A percentile compares a stretch with the other conserved stretches of the same genome.
phyloP scores from a whole-genome alignment of 2,113 vertebrate genomes.

The Percopsis transmontana region DNA sequence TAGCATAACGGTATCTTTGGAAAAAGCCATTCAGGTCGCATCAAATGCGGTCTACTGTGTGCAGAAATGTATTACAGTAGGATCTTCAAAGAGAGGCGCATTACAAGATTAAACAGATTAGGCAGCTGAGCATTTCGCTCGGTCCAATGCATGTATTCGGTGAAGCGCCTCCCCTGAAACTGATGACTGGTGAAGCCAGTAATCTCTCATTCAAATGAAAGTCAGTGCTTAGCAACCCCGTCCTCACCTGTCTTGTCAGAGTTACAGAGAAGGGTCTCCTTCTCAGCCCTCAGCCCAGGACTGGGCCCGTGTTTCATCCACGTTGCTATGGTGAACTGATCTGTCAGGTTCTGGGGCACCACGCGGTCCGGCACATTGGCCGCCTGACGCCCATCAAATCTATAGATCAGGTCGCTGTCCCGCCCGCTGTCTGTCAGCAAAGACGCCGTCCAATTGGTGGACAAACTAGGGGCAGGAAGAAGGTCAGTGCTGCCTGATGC shows the following conservation, averaged over 20 bases:
- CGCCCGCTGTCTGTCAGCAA: conserved; percentile 88
- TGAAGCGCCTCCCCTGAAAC: not conserved
- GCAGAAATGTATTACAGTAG: too few species aligned
- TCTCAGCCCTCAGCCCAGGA: conserved; percentile 90
- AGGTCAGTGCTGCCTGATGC: conserved; percentile 94
- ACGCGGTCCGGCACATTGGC: conserved; percentile 91
- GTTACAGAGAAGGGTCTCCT: conserved; percentile 96
- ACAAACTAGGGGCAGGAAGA: conserved; percentile 85
- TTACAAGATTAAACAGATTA: too few species aligned
- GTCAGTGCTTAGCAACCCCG: not conserved
- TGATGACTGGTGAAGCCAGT: not conserved
- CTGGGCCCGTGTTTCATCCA: conserved; percentile 99
- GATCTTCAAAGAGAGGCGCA: too few species aligned
- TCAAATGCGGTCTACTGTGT: too few species aligned
- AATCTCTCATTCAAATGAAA: not conserved
- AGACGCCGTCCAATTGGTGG: conserved; percentile 91
- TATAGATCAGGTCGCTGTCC: conserved; percentile 89
- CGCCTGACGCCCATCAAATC: conserved; percentile 92
- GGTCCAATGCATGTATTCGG: conserved; percentile 8
- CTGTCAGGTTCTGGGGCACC: conserved; percentile 94
- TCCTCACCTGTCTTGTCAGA: conserved; percentile 94
- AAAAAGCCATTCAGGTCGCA: not conserved
- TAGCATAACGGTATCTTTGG: not conserved
- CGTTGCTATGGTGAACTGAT: conserved; percentile 94
- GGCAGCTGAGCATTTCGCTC: too few species aligned